These are phyloP conservation scores for Nomada fucata DNA, from an alignment of 2,888 invertebrate genomes.

Conservation along the genomic window DNA sequence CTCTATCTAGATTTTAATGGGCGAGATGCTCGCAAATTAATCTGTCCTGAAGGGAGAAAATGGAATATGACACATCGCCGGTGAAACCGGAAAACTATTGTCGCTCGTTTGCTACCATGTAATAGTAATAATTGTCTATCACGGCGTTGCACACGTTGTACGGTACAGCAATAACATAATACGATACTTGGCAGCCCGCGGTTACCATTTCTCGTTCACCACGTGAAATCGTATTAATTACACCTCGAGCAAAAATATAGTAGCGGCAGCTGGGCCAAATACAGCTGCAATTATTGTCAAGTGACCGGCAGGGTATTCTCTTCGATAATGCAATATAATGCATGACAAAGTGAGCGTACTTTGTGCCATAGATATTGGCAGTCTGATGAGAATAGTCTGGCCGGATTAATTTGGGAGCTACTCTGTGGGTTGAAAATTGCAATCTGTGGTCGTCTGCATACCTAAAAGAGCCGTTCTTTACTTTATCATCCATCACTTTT, in stretches of 20 bases:
- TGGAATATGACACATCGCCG: slow-evolving; percentile 2
- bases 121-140: slow-evolving; percentile 33
- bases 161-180: slow-evolving; percentile 3
- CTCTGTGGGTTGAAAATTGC: neutral
- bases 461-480: too few relatives aligned
- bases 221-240: slow-evolving; percentile 45
- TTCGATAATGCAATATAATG: neutral
- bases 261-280: slow-evolving; percentile 11
- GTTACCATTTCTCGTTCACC: neutral
- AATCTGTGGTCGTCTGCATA: too few relatives aligned
- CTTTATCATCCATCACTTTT: too few relatives aligned
- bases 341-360: neutral
- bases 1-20: neutral
- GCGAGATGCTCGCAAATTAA: slow-evolving; percentile 24
- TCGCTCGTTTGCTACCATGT: slow-evolving; percentile 12
- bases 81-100: neutral
- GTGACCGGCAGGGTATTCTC: slow-evolving; percentile 14
- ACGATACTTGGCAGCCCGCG: slow-evolving; percentile 8
- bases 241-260: slow-evolving; percentile 1
- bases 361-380: neutral
- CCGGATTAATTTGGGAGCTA: neutral
- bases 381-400: neutral
- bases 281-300: slow-evolving; percentile 18
- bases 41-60: neutral
- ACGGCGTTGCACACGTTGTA: neutral